Conservation (phyloP, 2,888 invertebrate species). For the Stramonita haemastoma region DNA sequence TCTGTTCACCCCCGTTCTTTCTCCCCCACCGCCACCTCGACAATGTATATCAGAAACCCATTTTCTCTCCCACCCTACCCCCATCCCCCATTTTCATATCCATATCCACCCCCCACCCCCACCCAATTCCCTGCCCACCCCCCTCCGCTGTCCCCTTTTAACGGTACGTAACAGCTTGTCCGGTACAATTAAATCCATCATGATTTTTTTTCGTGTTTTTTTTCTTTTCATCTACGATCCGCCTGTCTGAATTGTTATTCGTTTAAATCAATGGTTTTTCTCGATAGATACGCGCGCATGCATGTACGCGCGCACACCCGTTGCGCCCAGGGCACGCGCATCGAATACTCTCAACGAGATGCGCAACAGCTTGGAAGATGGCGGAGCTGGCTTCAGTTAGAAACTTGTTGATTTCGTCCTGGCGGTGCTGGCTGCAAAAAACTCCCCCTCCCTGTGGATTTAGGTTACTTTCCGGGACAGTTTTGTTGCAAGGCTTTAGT, state of each 20-base stretch:
- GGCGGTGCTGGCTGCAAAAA: neutral
- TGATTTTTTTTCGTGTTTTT: neutral
- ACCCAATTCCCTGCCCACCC: neutral
- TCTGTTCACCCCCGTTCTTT: neutral
- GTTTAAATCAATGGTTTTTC: conserved; percentile 20
- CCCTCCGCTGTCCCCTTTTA: neutral
- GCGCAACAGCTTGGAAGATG: conserved; percentile 15
- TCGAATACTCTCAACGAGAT: conserved; percentile 5
- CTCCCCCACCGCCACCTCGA: neutral
- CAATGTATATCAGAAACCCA: neutral
- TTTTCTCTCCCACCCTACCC: neutral
- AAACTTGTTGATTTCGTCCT: conserved; percentile 19
- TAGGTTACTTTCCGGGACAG: neutral
- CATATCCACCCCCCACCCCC: neutral
- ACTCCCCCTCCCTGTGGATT: neutral
- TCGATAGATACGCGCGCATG: conserved; percentile 24
- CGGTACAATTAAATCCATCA: conserved; percentile 2
- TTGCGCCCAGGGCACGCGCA: conserved; percentile 3
- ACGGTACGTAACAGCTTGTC: conserved; percentile 2
- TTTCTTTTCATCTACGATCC: neutral
- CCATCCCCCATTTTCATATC: neutral
- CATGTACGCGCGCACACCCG: neutral
- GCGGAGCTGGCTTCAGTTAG: neutral
- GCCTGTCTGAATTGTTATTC: neutral
- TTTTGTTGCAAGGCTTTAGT: neutral